phyloP scores from a whole-genome alignment of 2,797 vertebrate species.

The Triplophysa yarkandensis region DNA sequence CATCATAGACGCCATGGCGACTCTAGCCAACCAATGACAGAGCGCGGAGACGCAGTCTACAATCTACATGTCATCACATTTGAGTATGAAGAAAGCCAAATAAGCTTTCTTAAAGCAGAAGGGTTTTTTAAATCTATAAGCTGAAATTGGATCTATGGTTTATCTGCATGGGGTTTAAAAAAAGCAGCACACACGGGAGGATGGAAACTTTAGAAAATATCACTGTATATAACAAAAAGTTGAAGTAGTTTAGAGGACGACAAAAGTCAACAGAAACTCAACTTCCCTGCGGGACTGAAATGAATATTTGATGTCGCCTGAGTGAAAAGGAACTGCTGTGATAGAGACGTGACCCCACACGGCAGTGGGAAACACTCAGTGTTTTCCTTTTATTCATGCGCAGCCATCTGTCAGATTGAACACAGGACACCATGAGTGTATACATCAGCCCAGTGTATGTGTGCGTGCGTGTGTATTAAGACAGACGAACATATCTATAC shows the following conservation, averaged over 20 bases:
- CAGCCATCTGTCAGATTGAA: constrained; percentile 43
- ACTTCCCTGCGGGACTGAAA: neutral
- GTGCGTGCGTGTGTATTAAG: constrained; percentile 17
- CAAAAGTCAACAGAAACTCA: constrained; percentile 1
- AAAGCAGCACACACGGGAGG: neutral
- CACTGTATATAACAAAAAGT: neutral
- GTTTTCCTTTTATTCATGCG: constrained; percentile 33
- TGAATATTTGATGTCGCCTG: constrained; percentile 1
- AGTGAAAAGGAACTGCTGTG: neutral
- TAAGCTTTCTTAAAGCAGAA: neutral
- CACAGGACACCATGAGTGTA: neutral
- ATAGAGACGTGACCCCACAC: constrained; percentile 1
- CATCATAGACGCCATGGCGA: neutral
- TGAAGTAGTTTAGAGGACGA: neutral
- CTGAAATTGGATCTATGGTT: no score
- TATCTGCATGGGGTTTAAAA: no score
- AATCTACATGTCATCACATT: constrained; percentile 3
- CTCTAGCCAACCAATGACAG: constrained; percentile 4
- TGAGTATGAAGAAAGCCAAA: neutral
- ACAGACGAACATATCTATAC: neutral
- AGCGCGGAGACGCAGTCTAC: neutral
- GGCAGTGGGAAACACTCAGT: neutral
- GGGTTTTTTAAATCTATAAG: no score
- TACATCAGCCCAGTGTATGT: constrained; percentile 29
- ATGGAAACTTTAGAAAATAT: neutral